Evolutionary conservation across 2,113 vertebrate genomes (phyloP).

Genomic region (Tragelaphus scriptus): DNA sequence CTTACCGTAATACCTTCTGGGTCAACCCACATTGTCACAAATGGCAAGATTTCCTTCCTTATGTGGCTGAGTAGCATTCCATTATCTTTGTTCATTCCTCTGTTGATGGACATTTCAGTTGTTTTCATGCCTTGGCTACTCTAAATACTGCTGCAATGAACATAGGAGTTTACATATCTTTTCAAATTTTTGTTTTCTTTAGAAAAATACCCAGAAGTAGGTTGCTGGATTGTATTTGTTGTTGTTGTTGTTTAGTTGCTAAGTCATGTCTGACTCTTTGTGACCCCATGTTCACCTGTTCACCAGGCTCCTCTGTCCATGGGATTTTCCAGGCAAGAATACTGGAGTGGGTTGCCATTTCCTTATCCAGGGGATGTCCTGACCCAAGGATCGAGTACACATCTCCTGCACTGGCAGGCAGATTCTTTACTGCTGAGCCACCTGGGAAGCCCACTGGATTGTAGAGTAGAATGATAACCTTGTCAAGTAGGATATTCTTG

Average conservation of each 20-base stretch:
- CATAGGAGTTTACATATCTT: not conserved
- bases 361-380: not conserved
- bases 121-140: not conserved
- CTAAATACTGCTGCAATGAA: not conserved
- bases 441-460: not conserved
- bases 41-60: not conserved
- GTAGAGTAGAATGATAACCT: not conserved
- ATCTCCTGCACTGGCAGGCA: not conserved
- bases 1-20: not conserved
- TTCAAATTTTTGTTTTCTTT: not conserved
- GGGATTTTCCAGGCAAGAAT: not conserved
- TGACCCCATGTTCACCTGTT: not conserved
- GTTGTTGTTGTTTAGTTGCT: not conserved
- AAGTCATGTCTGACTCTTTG: not conserved
- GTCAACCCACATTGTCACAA: not conserved
- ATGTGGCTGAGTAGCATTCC: not conserved
- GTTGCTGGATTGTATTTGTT: not conserved
- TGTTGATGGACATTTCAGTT: not conserved
- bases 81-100: not conserved
- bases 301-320: not conserved
- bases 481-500: not conserved
- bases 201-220: not conserved
- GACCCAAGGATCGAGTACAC: not conserved
- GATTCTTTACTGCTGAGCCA: not conserved
- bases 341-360: not conserved